Evolutionary conservation across 2,797 vertebrate species (phyloP), one percentile per base, ranked within the genome.

Genomic region (Monodelphis domestica): DNA sequence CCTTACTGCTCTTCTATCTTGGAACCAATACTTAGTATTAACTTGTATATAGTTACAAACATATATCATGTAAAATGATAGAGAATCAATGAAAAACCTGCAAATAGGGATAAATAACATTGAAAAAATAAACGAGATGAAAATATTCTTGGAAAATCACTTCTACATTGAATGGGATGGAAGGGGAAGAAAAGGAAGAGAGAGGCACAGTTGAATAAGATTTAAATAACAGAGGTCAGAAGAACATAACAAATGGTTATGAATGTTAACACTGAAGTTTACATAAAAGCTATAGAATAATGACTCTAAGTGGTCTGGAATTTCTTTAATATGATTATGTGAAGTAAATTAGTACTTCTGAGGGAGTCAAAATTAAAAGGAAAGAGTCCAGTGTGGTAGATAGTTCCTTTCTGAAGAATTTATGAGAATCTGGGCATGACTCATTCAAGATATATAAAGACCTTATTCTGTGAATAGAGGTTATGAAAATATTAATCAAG

Each of bases 61-160:
- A 55, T 38, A 78, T 45, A 24, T 21, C 24, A 45, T 78, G 70
- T 38, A 26, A 45, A 78, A 24, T 78, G n/a, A 78, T 78, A 45
- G 17, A 70, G 63, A 38, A 26, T 38, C 38, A 38, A 78, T 78
- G 70, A 21, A 78, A 78, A 45, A 38, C 17, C 38, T 24, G 7
- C 89, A 94, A 96, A 93, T 98, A 96, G 95, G 91, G 92, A 94
- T 95, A 96, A 91, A 93, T 53, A 63, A 93, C 54, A 98, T 59
- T 95, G 93, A 55, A 95, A 97, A 97, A 95, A 92, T 96, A 98
- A 97, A 90, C 21, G 91, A 0, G 0, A 63, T 53, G 94, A 94
- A 3, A 97, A 91, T 89, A 90, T 56, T 59, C 94, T 94, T 95
- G 90, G 54, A 78, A 96, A 97, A 96, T 93, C 56, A 97, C 94